Evolutionary conservation across 2,797 vertebrate species (phyloP).

Genomic region (Dallia pectoralis): DNA sequence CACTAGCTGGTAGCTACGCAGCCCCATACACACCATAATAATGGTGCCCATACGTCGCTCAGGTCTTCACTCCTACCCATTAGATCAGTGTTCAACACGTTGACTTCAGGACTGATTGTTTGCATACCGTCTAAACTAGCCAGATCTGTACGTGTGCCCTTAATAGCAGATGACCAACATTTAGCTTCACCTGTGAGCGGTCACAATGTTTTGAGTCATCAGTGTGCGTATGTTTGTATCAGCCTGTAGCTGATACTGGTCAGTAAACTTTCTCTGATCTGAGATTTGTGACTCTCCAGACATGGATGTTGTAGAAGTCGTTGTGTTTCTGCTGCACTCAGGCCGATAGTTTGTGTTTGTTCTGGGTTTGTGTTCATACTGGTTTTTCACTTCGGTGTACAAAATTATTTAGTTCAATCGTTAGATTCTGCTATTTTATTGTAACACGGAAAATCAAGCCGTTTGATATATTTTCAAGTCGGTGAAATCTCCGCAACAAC

Average conservation of each 20-base stretch:
- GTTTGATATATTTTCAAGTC: slow-evolving; percentile 46
- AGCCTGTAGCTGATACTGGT: slow-evolving; percentile 58
- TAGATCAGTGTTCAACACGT: too few relatives aligned
- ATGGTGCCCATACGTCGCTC: too few relatives aligned
- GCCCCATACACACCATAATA: too few relatives aligned
- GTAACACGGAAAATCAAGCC: slow-evolving; percentile 47
- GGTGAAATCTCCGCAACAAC: slow-evolving; percentile 47
- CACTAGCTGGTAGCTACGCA: too few relatives aligned
- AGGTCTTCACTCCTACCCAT: too few relatives aligned
- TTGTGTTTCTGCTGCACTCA: slow-evolving; percentile 65
- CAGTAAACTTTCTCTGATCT: slow-evolving; percentile 69
- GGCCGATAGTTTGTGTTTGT: slow-evolving; percentile 62
- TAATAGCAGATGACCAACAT: too few relatives aligned
- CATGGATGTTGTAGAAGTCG: slow-evolving; percentile 74
- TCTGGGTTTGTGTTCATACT: slow-evolving; percentile 72
- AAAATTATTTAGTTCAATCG: slow-evolving; percentile 62
- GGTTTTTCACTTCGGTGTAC: slow-evolving; percentile 46
- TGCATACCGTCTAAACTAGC: too few relatives aligned
- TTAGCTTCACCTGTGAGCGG: too few relatives aligned
- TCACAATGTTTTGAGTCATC: background rate
- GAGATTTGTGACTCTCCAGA: slow-evolving; percentile 66
- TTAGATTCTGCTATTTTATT: slow-evolving; percentile 57
- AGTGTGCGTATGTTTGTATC: slow-evolving; percentile 54
- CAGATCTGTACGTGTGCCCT: too few relatives aligned
- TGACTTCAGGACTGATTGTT: too few relatives aligned